Evolutionary conservation across 2,888 invertebrate species (phyloP).

Genomic region (Ischnus inquisitorius): DNA sequence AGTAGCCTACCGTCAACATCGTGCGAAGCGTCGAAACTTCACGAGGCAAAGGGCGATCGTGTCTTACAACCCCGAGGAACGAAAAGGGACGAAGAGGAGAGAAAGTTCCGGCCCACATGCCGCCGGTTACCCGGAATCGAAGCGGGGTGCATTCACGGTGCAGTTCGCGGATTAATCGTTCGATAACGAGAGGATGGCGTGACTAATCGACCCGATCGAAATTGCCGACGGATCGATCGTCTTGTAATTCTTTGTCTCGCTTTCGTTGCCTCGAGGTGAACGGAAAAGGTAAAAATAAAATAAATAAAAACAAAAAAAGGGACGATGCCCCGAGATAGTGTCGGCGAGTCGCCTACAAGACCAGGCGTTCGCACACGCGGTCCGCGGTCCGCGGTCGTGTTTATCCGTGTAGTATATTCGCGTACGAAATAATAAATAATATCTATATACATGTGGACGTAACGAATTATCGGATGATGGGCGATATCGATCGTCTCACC

Average conservation of each 20-base stretch:
- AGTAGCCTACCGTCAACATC: neutral
- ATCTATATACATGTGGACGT: slow-evolving; percentile 24
- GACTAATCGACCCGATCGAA: slow-evolving; percentile 75
- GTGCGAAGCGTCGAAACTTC: neutral
- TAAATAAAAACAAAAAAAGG: neutral
- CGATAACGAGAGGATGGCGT: slow-evolving; percentile 75
- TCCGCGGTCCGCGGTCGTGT: too few relatives aligned
- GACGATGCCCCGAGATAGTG: slow-evolving; percentile 1
- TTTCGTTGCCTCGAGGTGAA: slow-evolving; percentile 37
- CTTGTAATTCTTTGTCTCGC: slow-evolving; percentile 52
- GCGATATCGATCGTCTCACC: slow-evolving; percentile 52
- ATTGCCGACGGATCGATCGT: slow-evolving; percentile 65
- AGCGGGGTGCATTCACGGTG: slow-evolving; percentile 61
- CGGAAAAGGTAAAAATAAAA: slow-evolving; percentile 20
- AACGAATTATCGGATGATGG: slow-evolving; percentile 49
- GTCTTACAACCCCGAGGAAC: neutral
- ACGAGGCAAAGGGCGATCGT: neutral
- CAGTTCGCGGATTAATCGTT: slow-evolving; percentile 73
- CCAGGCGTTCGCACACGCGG: neutral
- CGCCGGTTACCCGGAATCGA: slow-evolving; percentile 41
- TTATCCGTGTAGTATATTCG: slow-evolving; percentile 21
- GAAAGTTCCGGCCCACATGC: slow-evolving; percentile 29
- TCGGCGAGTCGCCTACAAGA: slow-evolving; percentile 17
- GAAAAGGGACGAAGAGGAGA: neutral
- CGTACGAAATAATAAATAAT: slow-evolving; percentile 36